Base-by-base conservation (phyloP, 2,888 invertebrate species). In the Acanthoscelides obtectus region DNA sequence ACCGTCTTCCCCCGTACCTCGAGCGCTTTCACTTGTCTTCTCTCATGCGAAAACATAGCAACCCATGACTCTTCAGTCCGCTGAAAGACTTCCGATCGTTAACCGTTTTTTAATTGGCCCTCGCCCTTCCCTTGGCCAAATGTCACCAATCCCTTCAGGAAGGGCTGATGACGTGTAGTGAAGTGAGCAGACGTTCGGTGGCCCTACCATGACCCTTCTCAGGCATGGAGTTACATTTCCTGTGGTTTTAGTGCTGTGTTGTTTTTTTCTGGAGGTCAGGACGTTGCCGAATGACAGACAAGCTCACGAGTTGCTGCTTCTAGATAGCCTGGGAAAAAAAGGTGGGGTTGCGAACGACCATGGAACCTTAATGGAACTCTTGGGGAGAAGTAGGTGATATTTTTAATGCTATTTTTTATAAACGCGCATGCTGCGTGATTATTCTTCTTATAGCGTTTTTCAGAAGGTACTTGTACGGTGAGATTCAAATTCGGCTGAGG, bases 301-400 rank as follows among this genome's bases (percentile, higher is more conserved):
- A 81, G 92, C 94, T 75, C 93, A 94, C 80, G 94, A 94, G 78
- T 88, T 93, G 75, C 86, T 94, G 75, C 85, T 94, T 67, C 84
- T 94, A 80, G 93, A 93, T 74, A 92, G 93, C 0, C 83, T 94
- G 67, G 92, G 91, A 0, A 89, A 92, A 70, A 88, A 92, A 77
- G 88, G 88, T 5, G 87, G 89, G 12, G 86, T 89, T 73, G 87
- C 88, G 20, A 83, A 86, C 21, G 89, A 89, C 71, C 90, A 93
- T 79, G 90, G 91, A 79, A 92, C 93, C 69, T 90, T 95, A 75
- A 93, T 94, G 89, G 94, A 94, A 84, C 91, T 94, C 88, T 87
- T 95, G 81, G 93, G 94, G 75, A 91, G 94, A 90, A 94, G 94
- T 94, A 90, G 87, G 91, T 83, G 67, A 20, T 45, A 69, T 22